Conservation (phyloP, 2,888 invertebrate genomes). For the Drosophila tanythrix region DNA sequence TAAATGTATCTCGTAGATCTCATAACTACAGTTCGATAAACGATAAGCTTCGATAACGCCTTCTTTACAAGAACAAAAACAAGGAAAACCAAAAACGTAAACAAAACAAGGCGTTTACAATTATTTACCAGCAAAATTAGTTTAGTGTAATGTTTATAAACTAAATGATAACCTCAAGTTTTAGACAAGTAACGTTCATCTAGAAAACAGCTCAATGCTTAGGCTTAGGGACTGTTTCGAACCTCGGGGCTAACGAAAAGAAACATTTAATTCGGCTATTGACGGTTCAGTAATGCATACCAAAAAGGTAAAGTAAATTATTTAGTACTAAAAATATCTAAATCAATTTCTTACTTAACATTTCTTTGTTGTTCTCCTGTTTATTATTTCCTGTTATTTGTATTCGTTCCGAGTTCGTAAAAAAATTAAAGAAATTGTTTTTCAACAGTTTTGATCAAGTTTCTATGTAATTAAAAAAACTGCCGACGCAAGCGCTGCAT, state of each 20-base stretch:
- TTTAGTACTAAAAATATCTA: constrained; percentile 2
- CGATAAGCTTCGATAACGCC: constrained; percentile 50
- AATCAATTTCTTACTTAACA: constrained; percentile 2
- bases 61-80: constrained; percentile 56
- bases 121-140: constrained; percentile 67
- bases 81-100: constrained; percentile 18
- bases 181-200: constrained; percentile 36
- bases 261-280: constrained; percentile 26
- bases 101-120: constrained; percentile 43
- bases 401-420: constrained; percentile 6
- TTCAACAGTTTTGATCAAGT: constrained; percentile 17
- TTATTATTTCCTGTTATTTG: constrained; percentile 14
- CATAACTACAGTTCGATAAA: constrained; percentile 23
- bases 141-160: constrained; percentile 57
- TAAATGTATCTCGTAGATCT: constrained; percentile 32
- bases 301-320: constrained; percentile 46
- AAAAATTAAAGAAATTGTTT: background rate
- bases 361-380: constrained; percentile 19
- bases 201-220: constrained; percentile 47
- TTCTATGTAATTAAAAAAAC: constrained; percentile 6
- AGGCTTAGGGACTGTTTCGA: constrained; percentile 28
- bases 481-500: constrained; percentile 10
- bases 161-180: constrained; percentile 37
- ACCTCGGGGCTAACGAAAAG: constrained; percentile 5
- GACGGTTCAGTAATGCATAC: constrained; percentile 32